These are phyloP conservation scores for Steatocranus sp. DNA, from an alignment of 2,797 vertebrate species.

Conservation along the genomic window DNA sequence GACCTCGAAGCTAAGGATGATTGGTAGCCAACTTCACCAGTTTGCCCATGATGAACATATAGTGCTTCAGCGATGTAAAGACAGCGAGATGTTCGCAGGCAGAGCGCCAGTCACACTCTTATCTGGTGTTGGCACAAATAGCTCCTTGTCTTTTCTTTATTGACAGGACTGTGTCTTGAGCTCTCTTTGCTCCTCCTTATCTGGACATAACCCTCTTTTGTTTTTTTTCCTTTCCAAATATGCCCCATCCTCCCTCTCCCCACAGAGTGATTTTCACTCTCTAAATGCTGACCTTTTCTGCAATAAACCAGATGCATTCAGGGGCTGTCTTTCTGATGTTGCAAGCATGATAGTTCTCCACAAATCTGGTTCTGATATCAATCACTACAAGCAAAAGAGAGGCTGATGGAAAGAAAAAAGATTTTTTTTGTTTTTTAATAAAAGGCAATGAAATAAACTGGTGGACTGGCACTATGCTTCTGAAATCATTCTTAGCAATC, in stretches of 20 bases:
- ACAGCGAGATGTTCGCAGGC: neutral
- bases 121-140: constrained; percentile 12
- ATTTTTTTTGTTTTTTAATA: neutral
- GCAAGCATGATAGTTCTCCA: constrained; percentile 51
- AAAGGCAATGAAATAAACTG: constrained; percentile 30
- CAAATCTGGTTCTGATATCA: constrained; percentile 53
- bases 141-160: constrained; percentile 11
- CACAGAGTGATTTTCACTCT: constrained; percentile 60
- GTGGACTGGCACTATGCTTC: constrained; percentile 27
- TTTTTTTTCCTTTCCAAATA: constrained; percentile 15
- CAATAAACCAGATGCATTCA: constrained; percentile 61
- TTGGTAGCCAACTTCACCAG: constrained; percentile 52
- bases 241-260: constrained; percentile 25
- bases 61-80: constrained; percentile 2
- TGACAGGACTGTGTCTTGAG: neutral
- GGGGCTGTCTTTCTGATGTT: constrained; percentile 60
- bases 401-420: neutral
- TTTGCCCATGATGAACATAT: constrained; percentile 15
- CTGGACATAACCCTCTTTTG: neutral
- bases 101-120: constrained; percentile 1
- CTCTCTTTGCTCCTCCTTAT: constrained; percentile 12
- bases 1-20: constrained; percentile 52
- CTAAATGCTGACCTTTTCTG: constrained; percentile 75
- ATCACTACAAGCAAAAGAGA: constrained; percentile 49
- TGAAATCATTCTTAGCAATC: constrained; percentile 30